Percentiles rank a stretch among this genome's conserved stretches.
phyloP scores from a whole-genome alignment of 1,140 invertebrate genomes.

The Trichogramma pretiosum region DNA sequence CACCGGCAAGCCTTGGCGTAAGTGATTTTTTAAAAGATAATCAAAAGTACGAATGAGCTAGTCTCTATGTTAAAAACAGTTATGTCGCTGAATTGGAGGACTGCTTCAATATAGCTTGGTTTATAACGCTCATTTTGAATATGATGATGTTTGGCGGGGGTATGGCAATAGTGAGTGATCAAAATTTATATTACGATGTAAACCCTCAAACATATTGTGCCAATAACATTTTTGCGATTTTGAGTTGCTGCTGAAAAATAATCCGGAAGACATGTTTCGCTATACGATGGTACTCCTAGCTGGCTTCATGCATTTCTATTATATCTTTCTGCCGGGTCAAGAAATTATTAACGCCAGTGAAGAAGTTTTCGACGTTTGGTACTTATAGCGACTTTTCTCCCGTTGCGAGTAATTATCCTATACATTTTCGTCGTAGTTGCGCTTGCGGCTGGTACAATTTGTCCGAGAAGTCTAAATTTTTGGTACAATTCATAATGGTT shows the following conservation, averaged over 20 bases:
- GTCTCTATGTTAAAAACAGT: too few relatives aligned
- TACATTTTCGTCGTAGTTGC: too few relatives aligned
- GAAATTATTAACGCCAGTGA: conserved; percentile 2
- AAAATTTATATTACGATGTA: too few relatives aligned
- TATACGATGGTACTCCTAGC: neutral
- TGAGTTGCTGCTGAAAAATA: too few relatives aligned
- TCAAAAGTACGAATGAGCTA: too few relatives aligned
- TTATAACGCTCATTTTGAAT: neutral
- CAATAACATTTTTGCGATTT: too few relatives aligned
- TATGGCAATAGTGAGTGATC: neutral
- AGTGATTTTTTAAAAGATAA: too few relatives aligned
- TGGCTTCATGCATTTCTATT: conserved; percentile 5
- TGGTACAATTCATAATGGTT: conserved; percentile 2
- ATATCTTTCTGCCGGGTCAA: conserved; percentile 6
- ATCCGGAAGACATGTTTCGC: neutral
- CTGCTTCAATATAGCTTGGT: neutral
- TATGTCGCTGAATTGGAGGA: neutral
- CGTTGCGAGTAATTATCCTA: neutral
- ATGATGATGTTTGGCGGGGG: conserved; percentile 1
- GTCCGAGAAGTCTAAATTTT: conserved; percentile 1
- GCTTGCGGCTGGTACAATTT: conserved; percentile 7
- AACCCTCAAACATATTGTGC: too few relatives aligned
- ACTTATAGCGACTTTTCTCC: neutral
- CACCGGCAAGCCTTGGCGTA: too few relatives aligned
- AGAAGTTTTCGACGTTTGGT: conserved; percentile 1